phyloP scores from a whole-genome alignment of 2,113 vertebrate species.

The Chaetodon auriga region DNA sequence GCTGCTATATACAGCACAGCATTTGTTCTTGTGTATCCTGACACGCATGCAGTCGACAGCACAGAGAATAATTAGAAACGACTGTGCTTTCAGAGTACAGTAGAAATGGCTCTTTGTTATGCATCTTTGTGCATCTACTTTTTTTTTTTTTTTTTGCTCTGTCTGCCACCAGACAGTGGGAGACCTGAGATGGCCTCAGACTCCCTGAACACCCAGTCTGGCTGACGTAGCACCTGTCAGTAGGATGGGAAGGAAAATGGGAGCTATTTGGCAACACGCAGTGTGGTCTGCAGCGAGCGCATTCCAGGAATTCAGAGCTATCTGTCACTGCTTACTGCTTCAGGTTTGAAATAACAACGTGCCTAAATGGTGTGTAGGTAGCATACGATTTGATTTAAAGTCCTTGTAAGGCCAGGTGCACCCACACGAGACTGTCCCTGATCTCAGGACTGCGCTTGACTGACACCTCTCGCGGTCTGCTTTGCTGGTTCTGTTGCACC shows the following conservation, averaged over 20 bases:
- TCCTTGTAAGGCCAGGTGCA: not conserved
- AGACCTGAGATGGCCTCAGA: conserved; percentile 20
- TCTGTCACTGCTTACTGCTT: not conserved
- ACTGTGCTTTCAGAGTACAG: conserved; percentile 9
- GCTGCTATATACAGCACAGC: not conserved
- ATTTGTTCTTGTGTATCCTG: conserved; percentile 13
- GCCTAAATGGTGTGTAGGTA: not conserved
- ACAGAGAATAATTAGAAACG: conserved; percentile 22
- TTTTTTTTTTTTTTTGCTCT: not conserved
- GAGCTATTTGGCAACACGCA: not conserved
- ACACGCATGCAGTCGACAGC: conserved; percentile 14
- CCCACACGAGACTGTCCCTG: not conserved
- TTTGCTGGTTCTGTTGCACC: not conserved
- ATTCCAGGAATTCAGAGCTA: not conserved
- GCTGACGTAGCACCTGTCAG: conserved; percentile 8
- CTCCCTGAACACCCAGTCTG: conserved; percentile 23
- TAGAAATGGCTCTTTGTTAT: conserved; percentile 25
- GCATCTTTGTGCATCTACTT: conserved; percentile 18
- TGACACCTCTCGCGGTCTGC: not conserved
- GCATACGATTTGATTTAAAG: not conserved
- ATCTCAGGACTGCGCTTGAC: no score
- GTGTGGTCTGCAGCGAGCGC: not conserved
- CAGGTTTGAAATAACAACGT: not conserved
- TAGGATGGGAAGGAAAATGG: conserved; percentile 28
- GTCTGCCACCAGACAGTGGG: conserved; percentile 19